These are phyloP conservation scores for Aleadryas rufinucha DNA, from an alignment of 2,113 vertebrate species.

Conservation along the genomic window DNA sequence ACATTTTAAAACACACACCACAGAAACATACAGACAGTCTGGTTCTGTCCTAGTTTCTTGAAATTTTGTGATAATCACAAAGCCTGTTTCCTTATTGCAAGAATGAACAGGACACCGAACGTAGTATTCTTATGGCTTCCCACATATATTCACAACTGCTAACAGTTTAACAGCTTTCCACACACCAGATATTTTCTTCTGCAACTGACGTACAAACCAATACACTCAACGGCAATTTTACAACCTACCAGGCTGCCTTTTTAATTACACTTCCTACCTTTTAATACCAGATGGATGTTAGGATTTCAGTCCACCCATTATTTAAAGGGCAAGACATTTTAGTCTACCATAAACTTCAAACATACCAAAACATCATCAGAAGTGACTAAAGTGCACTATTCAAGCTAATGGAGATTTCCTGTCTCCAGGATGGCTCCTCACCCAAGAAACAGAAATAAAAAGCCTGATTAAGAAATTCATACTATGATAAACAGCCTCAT, in stretches of 20 bases:
- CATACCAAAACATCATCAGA: background rate
- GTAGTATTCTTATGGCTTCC: background rate
- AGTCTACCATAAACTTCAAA: background rate
- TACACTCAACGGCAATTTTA: background rate
- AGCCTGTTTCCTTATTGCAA: background rate
- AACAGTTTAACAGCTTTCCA: background rate
- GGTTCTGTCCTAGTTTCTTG: background rate
- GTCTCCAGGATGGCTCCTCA: background rate
- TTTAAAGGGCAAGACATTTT: background rate
- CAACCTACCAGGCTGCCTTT: background rate
- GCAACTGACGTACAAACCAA: background rate
- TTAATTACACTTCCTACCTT: background rate
- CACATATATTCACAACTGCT: background rate
- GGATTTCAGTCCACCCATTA: background rate
- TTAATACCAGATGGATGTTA: background rate
- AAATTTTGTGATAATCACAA: background rate
- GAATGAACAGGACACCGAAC: background rate
- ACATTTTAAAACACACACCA: background rate
- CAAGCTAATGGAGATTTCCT: background rate
- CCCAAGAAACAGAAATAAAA: background rate
- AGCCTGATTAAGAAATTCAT: background rate
- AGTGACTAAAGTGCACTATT: background rate
- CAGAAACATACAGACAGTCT: background rate
- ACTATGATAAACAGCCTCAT: background rate
- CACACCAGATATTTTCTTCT: background rate